Percentiles rank a stretch among this genome's conserved stretches.
Conservation (phyloP, 2,888 invertebrate species). For the Stenodema calcarata region DNA sequence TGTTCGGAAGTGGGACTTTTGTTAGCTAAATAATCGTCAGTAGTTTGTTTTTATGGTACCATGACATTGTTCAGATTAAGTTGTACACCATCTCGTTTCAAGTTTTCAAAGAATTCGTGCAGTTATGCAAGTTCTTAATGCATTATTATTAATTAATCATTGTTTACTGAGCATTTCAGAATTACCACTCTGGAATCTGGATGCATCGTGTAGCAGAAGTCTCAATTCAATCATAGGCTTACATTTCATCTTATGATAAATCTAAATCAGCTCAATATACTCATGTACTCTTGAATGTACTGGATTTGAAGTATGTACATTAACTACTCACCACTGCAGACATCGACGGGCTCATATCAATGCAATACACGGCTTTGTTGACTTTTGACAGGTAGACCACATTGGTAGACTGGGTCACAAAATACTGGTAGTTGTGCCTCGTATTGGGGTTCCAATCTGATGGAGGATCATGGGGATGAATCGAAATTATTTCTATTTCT, state of each 20-base stretch:
- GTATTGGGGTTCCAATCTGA: conserved; percentile 64
- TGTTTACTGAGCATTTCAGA: background rate
- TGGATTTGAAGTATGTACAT: background rate
- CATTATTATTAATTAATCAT: no score
- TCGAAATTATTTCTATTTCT: conserved; percentile 71
- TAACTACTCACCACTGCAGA: conserved; percentile 69
- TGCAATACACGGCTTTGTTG: conserved; percentile 76
- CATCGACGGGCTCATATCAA: conserved; percentile 80
- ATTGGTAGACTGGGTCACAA: conserved; percentile 67
- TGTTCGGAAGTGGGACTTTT: no score
- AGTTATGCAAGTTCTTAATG: no score
- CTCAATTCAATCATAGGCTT: no score
- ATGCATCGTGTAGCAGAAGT: background rate
- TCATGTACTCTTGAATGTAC: background rate
- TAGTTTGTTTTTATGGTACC: no score
- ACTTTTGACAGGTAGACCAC: conserved; percentile 73
- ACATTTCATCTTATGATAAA: no score
- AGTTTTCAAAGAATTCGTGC: no score
- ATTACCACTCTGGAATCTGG: background rate
- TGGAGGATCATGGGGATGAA: conserved; percentile 66
- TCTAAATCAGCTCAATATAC: no score
- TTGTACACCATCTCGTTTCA: no score
- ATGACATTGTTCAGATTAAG: no score
- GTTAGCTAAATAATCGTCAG: no score
- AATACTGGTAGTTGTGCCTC: conserved; percentile 64